Percentiles rank a stretch among this genome's conserved stretches.
These are phyloP conservation scores for Ooceraea biroi DNA, from an alignment of 1,140 invertebrate species.

Conservation along the genomic window DNA sequence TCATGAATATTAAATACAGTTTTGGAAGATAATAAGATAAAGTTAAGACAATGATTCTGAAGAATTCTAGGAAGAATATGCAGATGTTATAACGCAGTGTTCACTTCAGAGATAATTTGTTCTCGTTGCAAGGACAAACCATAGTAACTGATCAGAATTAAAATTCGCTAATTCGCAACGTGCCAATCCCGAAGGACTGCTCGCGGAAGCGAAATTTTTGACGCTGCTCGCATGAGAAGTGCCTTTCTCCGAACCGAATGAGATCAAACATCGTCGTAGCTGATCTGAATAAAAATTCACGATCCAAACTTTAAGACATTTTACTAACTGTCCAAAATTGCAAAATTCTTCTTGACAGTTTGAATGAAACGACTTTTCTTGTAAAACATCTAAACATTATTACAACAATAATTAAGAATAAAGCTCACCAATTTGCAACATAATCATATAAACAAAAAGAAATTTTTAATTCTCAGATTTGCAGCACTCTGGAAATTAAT, in stretches of 20 bases:
- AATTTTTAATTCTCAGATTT: not conserved
- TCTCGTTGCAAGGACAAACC: constrained; percentile 42
- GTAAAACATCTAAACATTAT: constrained; percentile 9
- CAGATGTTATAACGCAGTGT: constrained; percentile 32
- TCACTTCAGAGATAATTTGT: constrained; percentile 42
- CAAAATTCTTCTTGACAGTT: constrained; percentile 3
- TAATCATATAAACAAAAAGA: not conserved
- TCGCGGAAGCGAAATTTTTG: constrained; percentile 49
- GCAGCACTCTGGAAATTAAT: not conserved
- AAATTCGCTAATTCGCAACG: constrained; percentile 52
- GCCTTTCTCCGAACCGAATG: not conserved
- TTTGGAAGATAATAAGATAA: too few relatives aligned
- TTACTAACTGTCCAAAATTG: not conserved
- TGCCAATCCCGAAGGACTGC: constrained; percentile 24
- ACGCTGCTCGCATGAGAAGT: constrained; percentile 33
- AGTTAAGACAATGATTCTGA: not conserved
- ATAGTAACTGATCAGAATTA: constrained; percentile 46
- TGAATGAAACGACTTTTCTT: constrained; percentile 6
- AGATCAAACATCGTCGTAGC: constrained; percentile 36
- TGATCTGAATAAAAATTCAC: constrained; percentile 51
- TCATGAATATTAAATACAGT: constrained; percentile 25
- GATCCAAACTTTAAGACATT: constrained; percentile 15
- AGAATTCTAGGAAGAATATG: constrained; percentile 37
- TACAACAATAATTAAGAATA: not conserved
- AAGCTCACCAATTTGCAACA: not conserved